A percentile compares a stretch with the other conserved stretches of the same genome.
Evolutionary conservation across 2,113 vertebrate genomes (phyloP).

Genomic region (Mobula hypostoma): DNA sequence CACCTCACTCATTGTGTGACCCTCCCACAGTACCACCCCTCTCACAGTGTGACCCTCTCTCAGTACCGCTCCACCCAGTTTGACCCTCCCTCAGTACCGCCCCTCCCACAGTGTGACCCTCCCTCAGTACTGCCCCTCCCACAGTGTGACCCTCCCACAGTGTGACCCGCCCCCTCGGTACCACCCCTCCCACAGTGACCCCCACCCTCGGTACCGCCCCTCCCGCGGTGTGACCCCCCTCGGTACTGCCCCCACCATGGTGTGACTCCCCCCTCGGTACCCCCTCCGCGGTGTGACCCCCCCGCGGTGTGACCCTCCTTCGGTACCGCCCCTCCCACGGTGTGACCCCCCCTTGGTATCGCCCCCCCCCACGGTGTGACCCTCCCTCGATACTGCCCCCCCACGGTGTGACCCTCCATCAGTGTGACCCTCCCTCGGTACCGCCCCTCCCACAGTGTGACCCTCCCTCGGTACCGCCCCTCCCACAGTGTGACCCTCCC

Average conservation of each 20-base stretch:
- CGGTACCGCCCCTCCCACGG: constrained; percentile 42
- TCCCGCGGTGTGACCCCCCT: neutral
- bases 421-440: no score
- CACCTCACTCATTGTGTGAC: constrained; percentile 43
- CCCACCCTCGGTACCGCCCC: neutral
- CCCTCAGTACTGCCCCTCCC: constrained; percentile 40
- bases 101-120: constrained; percentile 48
- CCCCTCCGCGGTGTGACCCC: no score
- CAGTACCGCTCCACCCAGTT: neutral
- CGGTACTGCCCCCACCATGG: no score
- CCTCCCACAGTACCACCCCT: neutral
- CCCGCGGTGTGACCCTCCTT: constrained; percentile 39
- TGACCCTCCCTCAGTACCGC: constrained; percentile 46
- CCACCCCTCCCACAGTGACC: constrained; percentile 44
- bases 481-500: no score
- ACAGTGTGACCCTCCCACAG: constrained; percentile 43
- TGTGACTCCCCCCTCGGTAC: neutral
- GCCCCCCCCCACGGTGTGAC: constrained; percentile 44
- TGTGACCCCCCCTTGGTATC: constrained; percentile 41
- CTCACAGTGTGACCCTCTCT: neutral
- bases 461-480: no score
- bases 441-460: no score
- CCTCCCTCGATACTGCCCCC: neutral
- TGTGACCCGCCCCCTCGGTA: constrained; percentile 44
- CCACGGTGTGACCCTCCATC: no score